phyloP scores from a whole-genome alignment of 2,797 vertebrate species.

The Octomys mimax region DNA sequence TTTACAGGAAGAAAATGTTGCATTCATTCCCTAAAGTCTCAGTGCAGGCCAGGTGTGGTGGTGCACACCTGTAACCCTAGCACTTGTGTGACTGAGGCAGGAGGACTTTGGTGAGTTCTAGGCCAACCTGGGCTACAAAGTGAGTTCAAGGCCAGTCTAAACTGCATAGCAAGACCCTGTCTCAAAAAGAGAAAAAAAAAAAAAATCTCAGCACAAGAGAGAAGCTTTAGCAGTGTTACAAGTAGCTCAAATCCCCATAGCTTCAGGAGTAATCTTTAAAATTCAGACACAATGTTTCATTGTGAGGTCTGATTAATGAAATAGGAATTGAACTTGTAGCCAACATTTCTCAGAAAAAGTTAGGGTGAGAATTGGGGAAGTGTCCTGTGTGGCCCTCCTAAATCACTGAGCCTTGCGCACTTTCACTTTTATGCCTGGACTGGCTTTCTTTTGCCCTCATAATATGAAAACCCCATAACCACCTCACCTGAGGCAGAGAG shows the following conservation, averaged over 20 bases:
- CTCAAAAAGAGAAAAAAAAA: no score
- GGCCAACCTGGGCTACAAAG: no score
- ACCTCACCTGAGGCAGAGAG: not conserved
- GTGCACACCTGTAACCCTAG: no score
- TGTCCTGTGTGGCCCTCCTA: not conserved
- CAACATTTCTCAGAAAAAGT: not conserved
- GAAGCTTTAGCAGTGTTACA: not conserved
- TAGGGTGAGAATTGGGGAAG: not conserved
- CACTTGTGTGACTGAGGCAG: no score
- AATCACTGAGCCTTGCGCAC: not conserved
- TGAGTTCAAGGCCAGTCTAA: no score
- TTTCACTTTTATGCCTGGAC: not conserved
- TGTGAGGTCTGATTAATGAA: not conserved
- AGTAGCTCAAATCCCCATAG: not conserved
- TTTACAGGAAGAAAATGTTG: slow-evolving; percentile 32
- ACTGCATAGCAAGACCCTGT: no score
- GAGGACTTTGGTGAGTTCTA: no score
- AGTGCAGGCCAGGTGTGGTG: not conserved
- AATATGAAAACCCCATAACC: not conserved
- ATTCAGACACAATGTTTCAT: not conserved
- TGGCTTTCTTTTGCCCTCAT: not conserved
- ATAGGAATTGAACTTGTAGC: not conserved
- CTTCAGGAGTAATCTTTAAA: not conserved
- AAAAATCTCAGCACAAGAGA: not conserved
- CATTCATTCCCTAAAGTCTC: not conserved